Percentiles rank a stretch among this genome's conserved stretches.
Evolutionary conservation across 2,797 vertebrate genomes (phyloP).

Genomic region (Microhierax caerulescens): DNA sequence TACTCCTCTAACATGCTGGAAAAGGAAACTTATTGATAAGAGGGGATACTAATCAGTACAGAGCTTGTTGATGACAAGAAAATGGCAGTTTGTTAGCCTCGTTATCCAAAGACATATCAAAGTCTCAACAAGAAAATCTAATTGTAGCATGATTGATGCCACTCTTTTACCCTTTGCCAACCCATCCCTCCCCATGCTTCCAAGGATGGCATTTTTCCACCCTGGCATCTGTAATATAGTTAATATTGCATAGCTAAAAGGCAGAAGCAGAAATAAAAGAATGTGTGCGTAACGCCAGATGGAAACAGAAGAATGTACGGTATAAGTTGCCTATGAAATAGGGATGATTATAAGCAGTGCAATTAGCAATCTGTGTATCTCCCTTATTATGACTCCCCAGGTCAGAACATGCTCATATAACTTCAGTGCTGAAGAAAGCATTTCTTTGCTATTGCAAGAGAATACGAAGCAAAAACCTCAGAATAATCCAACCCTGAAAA

Average conservation of each 20-base stretch:
- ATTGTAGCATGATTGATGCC: constrained; percentile 12
- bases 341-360: background rate
- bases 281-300: background rate
- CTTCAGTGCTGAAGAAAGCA: background rate
- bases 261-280: background rate
- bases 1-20: background rate
- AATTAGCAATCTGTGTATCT: constrained; percentile 43
- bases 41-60: background rate
- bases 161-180: background rate
- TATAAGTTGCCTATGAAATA: background rate
- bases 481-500: background rate
- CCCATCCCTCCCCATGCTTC: background rate
- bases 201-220: background rate
- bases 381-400: background rate
- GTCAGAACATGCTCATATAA: background rate
- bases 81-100: background rate
- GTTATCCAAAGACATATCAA: background rate
- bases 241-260: background rate
- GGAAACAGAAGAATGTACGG: background rate
- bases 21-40: background rate
- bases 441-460: background rate
- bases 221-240: background rate
- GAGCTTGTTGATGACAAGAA: background rate
- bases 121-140: background rate
- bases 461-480: background rate